Evolutionary conservation across 2,797 vertebrate genomes (phyloP).

Genomic region (Syncerus caffer): DNA sequence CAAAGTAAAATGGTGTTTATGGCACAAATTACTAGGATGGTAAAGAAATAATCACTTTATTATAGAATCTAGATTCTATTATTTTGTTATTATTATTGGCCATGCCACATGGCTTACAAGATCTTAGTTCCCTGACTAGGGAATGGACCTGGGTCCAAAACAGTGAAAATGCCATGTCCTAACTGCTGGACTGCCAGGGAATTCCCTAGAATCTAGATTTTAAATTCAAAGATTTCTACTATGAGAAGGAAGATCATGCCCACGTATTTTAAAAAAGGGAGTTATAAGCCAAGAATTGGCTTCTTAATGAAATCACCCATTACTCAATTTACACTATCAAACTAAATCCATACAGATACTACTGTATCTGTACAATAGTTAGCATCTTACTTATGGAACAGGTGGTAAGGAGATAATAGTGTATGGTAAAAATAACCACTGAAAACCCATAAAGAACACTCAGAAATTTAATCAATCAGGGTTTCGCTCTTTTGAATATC

Average conservation of each 20-base stretch:
- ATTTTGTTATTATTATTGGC: not conserved
- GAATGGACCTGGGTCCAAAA: not conserved
- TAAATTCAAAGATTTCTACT: constrained; percentile 41
- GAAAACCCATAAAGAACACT: constrained; percentile 62
- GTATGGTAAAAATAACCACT: constrained; percentile 31
- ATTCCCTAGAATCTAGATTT: constrained; percentile 33
- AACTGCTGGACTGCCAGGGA: not conserved
- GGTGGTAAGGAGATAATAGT: not conserved
- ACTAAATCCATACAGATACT: constrained; percentile 19
- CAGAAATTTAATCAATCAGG: constrained; percentile 47
- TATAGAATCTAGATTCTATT: constrained; percentile 42
- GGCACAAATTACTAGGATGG: constrained; percentile 23
- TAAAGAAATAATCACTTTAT: constrained; percentile 35
- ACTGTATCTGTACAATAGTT: not conserved
- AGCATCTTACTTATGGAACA: constrained; percentile 5
- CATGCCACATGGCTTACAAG: not conserved
- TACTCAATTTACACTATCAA: constrained; percentile 32
- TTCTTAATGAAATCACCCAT: constrained; percentile 35
- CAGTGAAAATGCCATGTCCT: not conserved
- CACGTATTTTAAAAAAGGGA: not conserved
- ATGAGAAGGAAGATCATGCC: not conserved
- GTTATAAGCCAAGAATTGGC: constrained; percentile 8
- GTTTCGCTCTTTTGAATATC: constrained; percentile 6
- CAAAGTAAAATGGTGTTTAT: constrained; percentile 2
- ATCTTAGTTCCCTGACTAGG: not conserved